Percentiles rank a stretch among this genome's conserved stretches.
phyloP scores from a whole-genome alignment of 1,140 invertebrate species.

The Nilaparvata lugens region DNA sequence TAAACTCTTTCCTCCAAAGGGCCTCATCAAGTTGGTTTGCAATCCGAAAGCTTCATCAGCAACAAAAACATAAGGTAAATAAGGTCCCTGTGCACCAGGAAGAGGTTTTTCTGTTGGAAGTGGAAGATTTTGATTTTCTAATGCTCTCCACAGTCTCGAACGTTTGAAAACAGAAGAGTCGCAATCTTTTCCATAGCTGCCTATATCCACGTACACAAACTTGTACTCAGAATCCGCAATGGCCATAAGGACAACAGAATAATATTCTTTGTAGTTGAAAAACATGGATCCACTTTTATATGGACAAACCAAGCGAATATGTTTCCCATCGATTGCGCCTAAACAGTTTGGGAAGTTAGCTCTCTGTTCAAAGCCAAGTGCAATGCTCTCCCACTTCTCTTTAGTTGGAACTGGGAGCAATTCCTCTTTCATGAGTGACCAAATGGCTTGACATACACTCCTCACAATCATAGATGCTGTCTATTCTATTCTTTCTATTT shows the following conservation, averaged over 20 bases:
- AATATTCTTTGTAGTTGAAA: constrained; percentile 38
- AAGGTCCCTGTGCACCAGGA: constrained; percentile 17
- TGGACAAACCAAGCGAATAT: constrained; percentile 30
- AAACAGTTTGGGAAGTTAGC: constrained; percentile 39
- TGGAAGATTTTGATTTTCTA: constrained; percentile 14
- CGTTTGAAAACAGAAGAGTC: constrained; percentile 29
- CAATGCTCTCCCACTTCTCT: constrained; percentile 27
- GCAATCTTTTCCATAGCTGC: too few species aligned
- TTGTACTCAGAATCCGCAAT: too few species aligned
- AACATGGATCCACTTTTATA: constrained; percentile 28
- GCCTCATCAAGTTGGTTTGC: constrained; percentile 32
- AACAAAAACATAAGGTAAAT: constrained; percentile 31
- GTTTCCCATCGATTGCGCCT: constrained; percentile 37
- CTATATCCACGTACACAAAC: too few species aligned
- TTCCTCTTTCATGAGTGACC: constrained; percentile 19
- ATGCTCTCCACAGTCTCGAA: constrained; percentile 23
- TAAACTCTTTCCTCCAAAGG: constrained; percentile 27
- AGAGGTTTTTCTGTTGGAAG: constrained; percentile 21
- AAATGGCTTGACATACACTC: constrained; percentile 23
- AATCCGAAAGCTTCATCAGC: constrained; percentile 36
- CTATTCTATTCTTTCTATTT: too few species aligned
- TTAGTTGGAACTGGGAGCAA: constrained; percentile 19
- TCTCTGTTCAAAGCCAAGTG: constrained; percentile 27
- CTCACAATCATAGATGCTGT: constrained; percentile 10
- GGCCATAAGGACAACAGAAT: constrained; percentile 36